Conservation (phyloP, 2,113 vertebrate species). For the Dipodomys ordii region DNA sequence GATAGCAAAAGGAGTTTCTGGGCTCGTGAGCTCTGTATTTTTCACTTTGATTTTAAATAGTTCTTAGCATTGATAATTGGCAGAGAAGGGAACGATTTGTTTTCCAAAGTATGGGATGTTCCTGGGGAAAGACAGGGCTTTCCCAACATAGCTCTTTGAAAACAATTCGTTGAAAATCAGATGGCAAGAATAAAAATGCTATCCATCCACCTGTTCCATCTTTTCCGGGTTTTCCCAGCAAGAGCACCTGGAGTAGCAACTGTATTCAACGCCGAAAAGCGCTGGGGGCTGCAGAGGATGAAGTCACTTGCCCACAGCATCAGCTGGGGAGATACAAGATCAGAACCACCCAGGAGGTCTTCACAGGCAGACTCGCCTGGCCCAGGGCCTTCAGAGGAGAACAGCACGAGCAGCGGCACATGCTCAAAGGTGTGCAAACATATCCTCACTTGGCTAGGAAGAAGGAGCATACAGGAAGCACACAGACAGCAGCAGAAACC, state of each 20-base stretch:
- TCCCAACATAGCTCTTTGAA: slow-evolving; percentile 59
- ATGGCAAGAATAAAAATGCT: slow-evolving; percentile 74
- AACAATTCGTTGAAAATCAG: slow-evolving; percentile 63
- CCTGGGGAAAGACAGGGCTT: slow-evolving; percentile 70
- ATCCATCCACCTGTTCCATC: slow-evolving; percentile 45
- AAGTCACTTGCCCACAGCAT: slow-evolving; percentile 49
- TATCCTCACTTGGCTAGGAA: slow-evolving; percentile 66
- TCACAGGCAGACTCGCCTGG: slow-evolving; percentile 53
- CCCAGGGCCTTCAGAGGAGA: slow-evolving; percentile 63
- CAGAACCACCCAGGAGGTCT: slow-evolving; percentile 8
- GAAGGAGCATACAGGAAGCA: slow-evolving; percentile 57
- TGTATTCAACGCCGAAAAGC: slow-evolving; percentile 74
- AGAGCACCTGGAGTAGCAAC: slow-evolving; percentile 75
- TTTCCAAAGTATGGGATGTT: slow-evolving; percentile 65
- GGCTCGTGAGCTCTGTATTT: slow-evolving; percentile 74
- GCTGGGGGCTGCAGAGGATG: slow-evolving; percentile 68
- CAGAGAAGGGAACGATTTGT: slow-evolving; percentile 76
- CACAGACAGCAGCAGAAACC: slow-evolving; percentile 69
- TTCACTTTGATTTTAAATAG: slow-evolving; percentile 76
- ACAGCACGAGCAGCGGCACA: slow-evolving; percentile 80
- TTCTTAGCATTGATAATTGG: slow-evolving; percentile 67
- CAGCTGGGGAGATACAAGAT: slow-evolving; percentile 58
- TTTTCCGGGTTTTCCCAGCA: slow-evolving; percentile 62
- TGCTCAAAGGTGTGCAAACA: slow-evolving; percentile 85
- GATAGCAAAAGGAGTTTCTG: slow-evolving; percentile 80